Percentiles rank a stretch among this genome's conserved stretches.
Conservation (phyloP, 1,140 invertebrate species). For the Aphelinus atriplicis region DNA sequence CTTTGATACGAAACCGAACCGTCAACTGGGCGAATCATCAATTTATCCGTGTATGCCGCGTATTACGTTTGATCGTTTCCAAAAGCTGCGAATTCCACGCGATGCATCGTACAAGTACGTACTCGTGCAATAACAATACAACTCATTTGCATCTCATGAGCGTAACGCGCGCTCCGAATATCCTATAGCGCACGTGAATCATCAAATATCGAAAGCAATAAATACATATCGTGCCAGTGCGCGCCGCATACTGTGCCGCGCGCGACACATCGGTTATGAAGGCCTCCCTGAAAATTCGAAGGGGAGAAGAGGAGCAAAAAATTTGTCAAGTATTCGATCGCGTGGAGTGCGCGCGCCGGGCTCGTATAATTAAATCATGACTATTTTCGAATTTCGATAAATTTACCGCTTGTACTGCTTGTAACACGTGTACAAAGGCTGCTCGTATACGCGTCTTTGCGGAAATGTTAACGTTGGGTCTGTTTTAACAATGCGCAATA, state of each 20-base stretch:
- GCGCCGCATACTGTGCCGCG: neutral
- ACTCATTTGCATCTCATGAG: slow-evolving; percentile 25
- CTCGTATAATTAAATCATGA: slow-evolving; percentile 34
- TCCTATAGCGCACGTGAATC: neutral
- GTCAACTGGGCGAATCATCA: neutral
- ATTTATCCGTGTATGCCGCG: neutral
- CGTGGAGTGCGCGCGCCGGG: neutral
- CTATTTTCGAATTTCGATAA: slow-evolving; percentile 38
- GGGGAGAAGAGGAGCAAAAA: slow-evolving; percentile 21
- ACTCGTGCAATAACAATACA: slow-evolving; percentile 6
- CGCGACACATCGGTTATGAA: neutral
- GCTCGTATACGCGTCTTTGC: neutral
- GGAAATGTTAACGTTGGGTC: slow-evolving; percentile 11
- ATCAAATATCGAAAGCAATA: slow-evolving; percentile 35
- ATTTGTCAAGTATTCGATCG: slow-evolving; percentile 17
- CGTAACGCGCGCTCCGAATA: neutral
- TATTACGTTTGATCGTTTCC: slow-evolving; percentile 21
- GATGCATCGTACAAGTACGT: slow-evolving; percentile 6
- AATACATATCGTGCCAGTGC: slow-evolving; percentile 4
- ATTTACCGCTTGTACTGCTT: slow-evolving; percentile 15
- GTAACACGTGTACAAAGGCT: too few relatives aligned
- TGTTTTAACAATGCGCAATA: too few relatives aligned
- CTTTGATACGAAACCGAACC: too few relatives aligned
- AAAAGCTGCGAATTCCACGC: slow-evolving; percentile 19
- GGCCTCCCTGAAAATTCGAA: too few relatives aligned